Evolutionary conservation across 2,797 vertebrate species (phyloP), one percentile per base, ranked within the genome.

Genomic region (Sphaeramia orbicularis): DNA sequence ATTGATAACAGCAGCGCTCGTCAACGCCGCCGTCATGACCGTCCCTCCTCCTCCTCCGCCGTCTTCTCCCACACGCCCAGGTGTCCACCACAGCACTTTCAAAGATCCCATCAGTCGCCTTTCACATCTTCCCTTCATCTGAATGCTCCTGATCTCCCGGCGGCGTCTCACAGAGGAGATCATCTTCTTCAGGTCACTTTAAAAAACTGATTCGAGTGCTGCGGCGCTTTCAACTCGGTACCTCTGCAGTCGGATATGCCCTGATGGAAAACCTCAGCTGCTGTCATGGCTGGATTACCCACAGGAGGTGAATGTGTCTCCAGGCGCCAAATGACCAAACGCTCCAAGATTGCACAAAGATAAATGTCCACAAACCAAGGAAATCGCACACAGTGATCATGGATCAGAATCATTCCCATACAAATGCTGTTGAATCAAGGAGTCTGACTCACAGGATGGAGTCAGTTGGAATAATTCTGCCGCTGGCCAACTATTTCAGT

Each of bases 1-100:
- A 95, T 91, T 92, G 94, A 94, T 95, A 95, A 92, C 85, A 76
- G 57, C 73, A 1, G 55, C 27, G 62, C 79, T 85, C 82, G 78
- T 92, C 86, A 69, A 80, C 78, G 49, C 77, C 66, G 48, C 80
- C 40, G 21, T 62, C 77, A 50, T 43, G 76, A 84, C 76, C n/a
- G 8, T 51, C 65, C 24, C 6, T 41, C 60, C 75, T 30, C 75
- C 71, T 36, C 56, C 13, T 11, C 49, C 21, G 6, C 24, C 32
- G 30, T 32, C 32, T 44, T 42, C 40, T 12, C 52, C 5, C 61
- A 15, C 21, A 36, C 35, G 27, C 72, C 71, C 51, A 40, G 47
- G 69, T 68, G 71, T 85, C 80, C 80, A 75, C 27, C 42, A 7
- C 45, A 47, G 61, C 76, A 18, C 38, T 51, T 73, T 58, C 10